Conservation (phyloP, 2,797 vertebrate genomes). For the Phataginus tetradactyla region DNA sequence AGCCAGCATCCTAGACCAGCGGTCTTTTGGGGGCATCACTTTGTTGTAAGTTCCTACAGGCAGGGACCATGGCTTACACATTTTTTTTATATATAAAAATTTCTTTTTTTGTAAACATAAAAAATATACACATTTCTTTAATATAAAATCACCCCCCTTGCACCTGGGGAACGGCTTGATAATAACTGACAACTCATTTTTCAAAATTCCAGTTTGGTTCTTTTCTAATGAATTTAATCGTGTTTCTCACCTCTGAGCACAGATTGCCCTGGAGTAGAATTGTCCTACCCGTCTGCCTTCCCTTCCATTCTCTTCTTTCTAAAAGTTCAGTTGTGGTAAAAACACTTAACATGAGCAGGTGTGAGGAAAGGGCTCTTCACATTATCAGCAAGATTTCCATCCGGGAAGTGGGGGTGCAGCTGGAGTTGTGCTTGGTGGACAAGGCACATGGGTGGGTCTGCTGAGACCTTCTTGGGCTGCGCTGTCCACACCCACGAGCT, state of each 20-base stretch:
- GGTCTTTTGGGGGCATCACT: accelerated
- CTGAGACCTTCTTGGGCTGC: neutral
- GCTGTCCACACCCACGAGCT: accelerated
- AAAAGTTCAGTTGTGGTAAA: neutral
- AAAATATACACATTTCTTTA: too few relatives aligned
- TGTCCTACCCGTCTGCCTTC: neutral
- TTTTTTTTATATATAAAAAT: neutral
- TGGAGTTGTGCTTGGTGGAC: too few relatives aligned
- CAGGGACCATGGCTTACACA: accelerated
- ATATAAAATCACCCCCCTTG: neutral
- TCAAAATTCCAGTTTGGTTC: neutral
- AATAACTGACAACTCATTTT: neutral
- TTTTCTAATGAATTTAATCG: neutral
- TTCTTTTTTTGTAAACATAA: too few relatives aligned
- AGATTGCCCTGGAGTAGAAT: neutral
- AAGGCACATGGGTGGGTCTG: neutral
- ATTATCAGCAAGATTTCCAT: neutral
- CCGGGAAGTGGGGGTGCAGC: neutral
- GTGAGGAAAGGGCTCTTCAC: neutral
- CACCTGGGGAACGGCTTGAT: neutral
- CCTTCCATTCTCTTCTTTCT: neutral
- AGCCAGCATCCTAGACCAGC: accelerated
- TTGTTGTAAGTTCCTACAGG: neutral
- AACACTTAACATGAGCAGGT: neutral
- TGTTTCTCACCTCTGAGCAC: neutral